Percentiles rank a stretch among this genome's conserved stretches.
Evolutionary conservation across 92 coral and sea anemone genomes (phyloP).

Genomic region (Epizoanthus fatuus): DNA sequence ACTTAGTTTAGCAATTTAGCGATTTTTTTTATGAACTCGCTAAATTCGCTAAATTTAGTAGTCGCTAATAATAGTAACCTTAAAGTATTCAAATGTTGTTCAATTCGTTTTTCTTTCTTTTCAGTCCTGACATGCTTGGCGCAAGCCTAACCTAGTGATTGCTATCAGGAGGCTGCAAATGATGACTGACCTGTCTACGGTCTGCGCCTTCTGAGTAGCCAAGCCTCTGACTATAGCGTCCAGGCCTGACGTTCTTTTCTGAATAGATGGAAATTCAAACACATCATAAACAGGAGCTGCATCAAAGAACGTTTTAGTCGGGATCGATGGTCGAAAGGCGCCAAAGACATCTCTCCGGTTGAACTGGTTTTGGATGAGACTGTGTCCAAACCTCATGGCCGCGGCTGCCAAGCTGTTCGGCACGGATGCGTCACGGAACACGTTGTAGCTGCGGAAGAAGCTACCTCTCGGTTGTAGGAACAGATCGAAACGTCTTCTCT

Average conservation of each 20-base stretch:
- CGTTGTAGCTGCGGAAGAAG: conserved; percentile 37
- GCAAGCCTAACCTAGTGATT: no score
- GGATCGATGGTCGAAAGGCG: conserved; percentile 10
- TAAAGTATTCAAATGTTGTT: no score
- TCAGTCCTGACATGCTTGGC: no score
- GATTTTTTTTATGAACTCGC: no score
- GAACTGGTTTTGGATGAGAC: conserved; percentile 38
- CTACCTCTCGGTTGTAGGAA: neutral
- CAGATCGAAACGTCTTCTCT: conserved; percentile 5
- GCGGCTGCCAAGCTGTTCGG: conserved; percentile 51
- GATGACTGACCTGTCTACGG: conserved; percentile 30
- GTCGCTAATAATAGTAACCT: no score
- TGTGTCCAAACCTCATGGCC: conserved; percentile 59
- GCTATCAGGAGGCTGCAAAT: no score
- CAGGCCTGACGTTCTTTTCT: conserved; percentile 4
- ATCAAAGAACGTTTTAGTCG: conserved; percentile 37
- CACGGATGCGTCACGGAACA: conserved; percentile 11
- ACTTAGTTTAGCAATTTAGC: no score
- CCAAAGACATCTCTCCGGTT: neutral
- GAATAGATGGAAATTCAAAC: neutral
- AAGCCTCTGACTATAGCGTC: conserved; percentile 43
- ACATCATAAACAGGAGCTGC: conserved; percentile 36
- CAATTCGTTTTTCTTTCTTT: no score
- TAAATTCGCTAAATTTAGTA: no score
- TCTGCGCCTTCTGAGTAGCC: conserved; percentile 20